Base-by-base conservation (phyloP, 2,113 vertebrate species). In the Callopanchax toddi region DNA sequence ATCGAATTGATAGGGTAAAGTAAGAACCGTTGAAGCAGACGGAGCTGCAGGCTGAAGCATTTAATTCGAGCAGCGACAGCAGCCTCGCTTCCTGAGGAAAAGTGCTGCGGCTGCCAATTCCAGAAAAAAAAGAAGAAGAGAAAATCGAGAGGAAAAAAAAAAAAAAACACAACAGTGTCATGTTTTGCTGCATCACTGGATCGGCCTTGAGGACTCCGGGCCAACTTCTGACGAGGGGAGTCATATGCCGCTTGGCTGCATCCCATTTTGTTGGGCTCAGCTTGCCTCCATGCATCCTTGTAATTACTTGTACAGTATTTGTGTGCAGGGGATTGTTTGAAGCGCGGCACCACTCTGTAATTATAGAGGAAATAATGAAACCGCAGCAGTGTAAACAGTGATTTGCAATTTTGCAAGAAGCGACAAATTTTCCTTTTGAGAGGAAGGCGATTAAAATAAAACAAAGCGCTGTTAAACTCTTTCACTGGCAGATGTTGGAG, bases 111-210 rank as follows among this genome's bases (percentile, higher is more conserved):
- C 79, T 74, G 74, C 79, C 69, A 68, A 67, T 53, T 71, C 70
- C 71, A 53, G 5, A 36, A 21, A 57, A 56, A 57, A 63, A 63
- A 40, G 39, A 26, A 51, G 11, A 34, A 40, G 21, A 25, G 22
- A 18, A 22, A 2, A 26, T 21, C n/a, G 37, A 34, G 6, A 55
- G 15, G 16, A 8, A 9, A 34, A 53, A 40, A 42, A 56, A 44
- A 32, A 43, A 42, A 39, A 68, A 54, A 44, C 22, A 59, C 55
- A 60, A 63, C 71, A 62, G 76, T 67, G 78, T 82, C 72, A 65
- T 79, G 82, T 79, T 79, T 71, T 65, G 76, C 79, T 82, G 78
- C 79, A 81, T 76, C 82, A 76, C 68, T 73, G 75, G 48, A 72
- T 76, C 63, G 52, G 74, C 67, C 75, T 74, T 39, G 46, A 75